Evolutionary conservation across 2,888 invertebrate genomes (phyloP), one percentile per base, ranked within the genome.

Genomic region (Fragum sueziense): DNA sequence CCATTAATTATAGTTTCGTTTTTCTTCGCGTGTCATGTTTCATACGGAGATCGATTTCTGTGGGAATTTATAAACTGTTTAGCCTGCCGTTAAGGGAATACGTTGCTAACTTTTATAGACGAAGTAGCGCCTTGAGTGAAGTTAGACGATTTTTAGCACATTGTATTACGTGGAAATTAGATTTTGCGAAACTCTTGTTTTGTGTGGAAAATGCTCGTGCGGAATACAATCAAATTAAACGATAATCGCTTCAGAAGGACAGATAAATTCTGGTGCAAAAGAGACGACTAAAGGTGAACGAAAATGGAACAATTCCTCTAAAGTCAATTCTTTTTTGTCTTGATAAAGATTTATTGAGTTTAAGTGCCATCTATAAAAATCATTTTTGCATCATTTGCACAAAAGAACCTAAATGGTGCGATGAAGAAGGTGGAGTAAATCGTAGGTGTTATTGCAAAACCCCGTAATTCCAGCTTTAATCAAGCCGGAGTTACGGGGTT

Each of bases 21-120:
- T 80, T 47, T 74, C 76, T 62, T 57, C 54, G 51, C 52, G 72
- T 80, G 80, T 80, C 80, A 73, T 54, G 74, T 76, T 74, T 70
- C 61, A 70, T 70, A 62, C 52, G 25, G 29, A 70, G 70, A 76
- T 74, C 76, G 74, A 76, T 73, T 74, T 70, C 70, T 20, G 70
- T 17, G 51, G 76, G 72, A 73, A 80, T 80, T 80, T 80, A 76
- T 80, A 80, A 80, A 80, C 75, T 73, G 80, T 80, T 80, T 80
- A 76, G 75, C 61, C 67, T 41, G 54, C 31, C 80, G 70, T 74
- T 59, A 27, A 62, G 76, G 80, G 80, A 80, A 41, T 73, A 27
- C 37, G 67, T 47, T 25, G 54, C 73, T 51, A 31, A 67, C 67
- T 76, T 80, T 80, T 80, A 80, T 70, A 65, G 73, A 47, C 72